Percentiles rank a stretch among this genome's conserved stretches.
phyloP scores from a whole-genome alignment of 1,140 invertebrate species.

The Bathynomus jamesi region DNA sequence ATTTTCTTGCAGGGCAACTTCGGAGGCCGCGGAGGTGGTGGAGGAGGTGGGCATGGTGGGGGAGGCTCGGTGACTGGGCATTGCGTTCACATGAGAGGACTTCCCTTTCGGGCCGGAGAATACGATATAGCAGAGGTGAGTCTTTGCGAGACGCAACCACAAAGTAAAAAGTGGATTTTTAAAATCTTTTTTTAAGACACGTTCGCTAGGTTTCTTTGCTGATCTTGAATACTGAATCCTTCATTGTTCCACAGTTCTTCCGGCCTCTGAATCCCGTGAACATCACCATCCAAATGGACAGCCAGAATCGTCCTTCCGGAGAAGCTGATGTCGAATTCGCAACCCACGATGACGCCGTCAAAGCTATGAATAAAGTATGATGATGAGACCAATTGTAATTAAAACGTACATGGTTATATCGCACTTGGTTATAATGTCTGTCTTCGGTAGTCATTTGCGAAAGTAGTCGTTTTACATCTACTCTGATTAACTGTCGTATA shows the following conservation, averaged over 20 bases:
- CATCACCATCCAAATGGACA: constrained; percentile 72
- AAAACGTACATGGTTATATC: too few species aligned
- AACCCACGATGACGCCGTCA: constrained; percentile 75
- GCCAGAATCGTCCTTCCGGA: constrained; percentile 73
- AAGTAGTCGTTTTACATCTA: background rate
- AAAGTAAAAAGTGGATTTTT: too few species aligned
- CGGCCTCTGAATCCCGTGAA: constrained; percentile 70
- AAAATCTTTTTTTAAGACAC: too few species aligned
- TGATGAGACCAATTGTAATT: background rate
- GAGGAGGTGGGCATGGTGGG: constrained; percentile 41
- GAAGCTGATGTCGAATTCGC: constrained; percentile 89
- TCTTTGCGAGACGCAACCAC: constrained; percentile 1
- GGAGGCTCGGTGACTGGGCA: constrained; percentile 48
- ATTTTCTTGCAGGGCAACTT: constrained; percentile 26
- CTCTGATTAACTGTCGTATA: background rate
- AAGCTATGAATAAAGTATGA: constrained; percentile 64
- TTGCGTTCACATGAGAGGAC: constrained; percentile 81
- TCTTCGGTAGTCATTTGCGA: constrained; percentile 7
- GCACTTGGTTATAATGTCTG: too few species aligned
- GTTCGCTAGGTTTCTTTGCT: too few species aligned
- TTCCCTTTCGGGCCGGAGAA: constrained; percentile 75
- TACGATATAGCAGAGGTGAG: constrained; percentile 73
- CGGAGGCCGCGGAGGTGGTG: too few species aligned
- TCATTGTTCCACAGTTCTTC: constrained; percentile 83
- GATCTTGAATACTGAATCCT: too few species aligned